Evolutionary conservation across 2,113 vertebrate genomes (phyloP).

Genomic region (Tichodroma muraria): DNA sequence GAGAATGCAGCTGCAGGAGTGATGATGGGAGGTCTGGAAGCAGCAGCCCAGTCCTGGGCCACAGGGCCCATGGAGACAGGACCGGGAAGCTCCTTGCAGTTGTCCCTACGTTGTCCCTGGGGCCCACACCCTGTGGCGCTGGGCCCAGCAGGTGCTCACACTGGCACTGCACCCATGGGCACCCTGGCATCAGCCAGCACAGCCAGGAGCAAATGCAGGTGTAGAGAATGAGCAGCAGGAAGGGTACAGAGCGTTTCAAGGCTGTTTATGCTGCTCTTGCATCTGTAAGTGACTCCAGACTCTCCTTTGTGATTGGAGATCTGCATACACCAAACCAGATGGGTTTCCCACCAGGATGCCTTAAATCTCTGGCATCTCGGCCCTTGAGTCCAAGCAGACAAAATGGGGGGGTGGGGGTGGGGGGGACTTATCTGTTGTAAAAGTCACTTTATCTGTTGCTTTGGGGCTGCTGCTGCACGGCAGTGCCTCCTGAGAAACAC

Average conservation of each 20-base stretch:
- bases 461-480: background rate
- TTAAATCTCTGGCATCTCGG: background rate
- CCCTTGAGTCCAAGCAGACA: background rate
- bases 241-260: fast-evolving
- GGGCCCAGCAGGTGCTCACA: fast-evolving
- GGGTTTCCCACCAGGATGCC: constrained; percentile 11
- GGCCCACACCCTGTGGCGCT: fast-evolving
- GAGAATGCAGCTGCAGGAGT: background rate
- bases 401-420: background rate
- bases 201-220: background rate
- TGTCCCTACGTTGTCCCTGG: fast-evolving
- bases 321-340: background rate
- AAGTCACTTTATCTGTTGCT: background rate
- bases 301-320: background rate
- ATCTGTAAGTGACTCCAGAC: background rate
- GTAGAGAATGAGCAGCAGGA: background rate
- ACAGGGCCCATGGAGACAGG: fast-evolving
- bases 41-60: background rate
- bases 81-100: background rate
- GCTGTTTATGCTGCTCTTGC: background rate
- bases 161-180: background rate
- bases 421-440: background rate
- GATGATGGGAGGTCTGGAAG: background rate
- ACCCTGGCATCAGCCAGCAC: fast-evolving
- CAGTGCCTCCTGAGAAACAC: background rate